Evolutionary conservation across 1,140 invertebrate species (phyloP).

Genomic region (Trichomalopsis sarcophagae): DNA sequence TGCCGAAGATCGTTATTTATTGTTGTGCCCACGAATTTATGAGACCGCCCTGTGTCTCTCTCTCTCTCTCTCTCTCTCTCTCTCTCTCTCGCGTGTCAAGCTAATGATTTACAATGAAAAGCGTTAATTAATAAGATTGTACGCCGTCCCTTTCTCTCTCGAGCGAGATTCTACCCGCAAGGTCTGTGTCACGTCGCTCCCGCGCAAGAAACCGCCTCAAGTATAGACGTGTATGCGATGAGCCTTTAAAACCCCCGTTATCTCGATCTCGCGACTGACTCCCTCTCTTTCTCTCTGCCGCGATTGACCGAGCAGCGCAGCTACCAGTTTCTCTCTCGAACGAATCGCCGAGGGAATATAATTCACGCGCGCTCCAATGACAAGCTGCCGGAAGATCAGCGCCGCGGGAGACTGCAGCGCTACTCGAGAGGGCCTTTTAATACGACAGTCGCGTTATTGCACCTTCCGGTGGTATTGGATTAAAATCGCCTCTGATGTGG

Average conservation of each 20-base stretch:
- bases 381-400: slow-evolving; percentile 29
- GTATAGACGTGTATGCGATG: slow-evolving; percentile 21
- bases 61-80: neutral
- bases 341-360: slow-evolving; percentile 8
- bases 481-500: no score
- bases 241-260: slow-evolving; percentile 42
- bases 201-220: slow-evolving; percentile 10
- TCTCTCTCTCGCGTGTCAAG: neutral
- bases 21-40: neutral
- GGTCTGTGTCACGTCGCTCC: neutral
- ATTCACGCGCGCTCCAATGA: slow-evolving; percentile 26
- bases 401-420: neutral
- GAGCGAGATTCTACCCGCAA: slow-evolving; percentile 2
- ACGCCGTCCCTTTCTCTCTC: neutral
- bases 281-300: neutral
- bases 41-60: no score
- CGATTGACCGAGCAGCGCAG: slow-evolving; percentile 10
- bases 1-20: slow-evolving; percentile 25
- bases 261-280: slow-evolving; percentile 3
- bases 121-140: slow-evolving; percentile 28
- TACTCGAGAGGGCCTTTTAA: neutral
- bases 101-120: slow-evolving; percentile 33
- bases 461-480: no score
- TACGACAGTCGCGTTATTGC: neutral
- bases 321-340: slow-evolving; percentile 26